Evolutionary conservation across 2,797 vertebrate genomes (phyloP), one percentile per base, ranked within the genome.

Genomic region (Pangasius djambal): DNA sequence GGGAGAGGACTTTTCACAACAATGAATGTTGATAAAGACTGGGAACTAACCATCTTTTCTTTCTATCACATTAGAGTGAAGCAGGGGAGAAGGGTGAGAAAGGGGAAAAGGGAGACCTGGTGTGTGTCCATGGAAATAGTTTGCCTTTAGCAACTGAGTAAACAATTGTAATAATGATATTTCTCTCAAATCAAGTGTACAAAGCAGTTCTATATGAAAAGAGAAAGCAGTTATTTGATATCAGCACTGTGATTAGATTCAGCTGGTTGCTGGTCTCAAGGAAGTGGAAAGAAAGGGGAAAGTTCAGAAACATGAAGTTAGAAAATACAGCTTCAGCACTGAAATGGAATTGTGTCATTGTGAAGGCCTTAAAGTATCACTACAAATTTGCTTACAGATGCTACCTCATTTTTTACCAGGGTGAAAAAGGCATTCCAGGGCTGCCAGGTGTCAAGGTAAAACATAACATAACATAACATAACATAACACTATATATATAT

Each of bases 51-150:
- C 37, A 34, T 10, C 7, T 63, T 48, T 78, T 63, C 59, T 70
- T 48, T 86, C 61, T 88, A 25, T 74, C 65, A 44, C 40, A 87
- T 87, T 59, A 96, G 96, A 95, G 94, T 89, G 95, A 94, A 90
- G 83, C 90, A 61, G 93, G 89, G 67, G 94, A 94, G 83, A 93
- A 88, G 85, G 89, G 90, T 63, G 94, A 93, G 86, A 98, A 97
- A 91, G 97, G 97, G 91, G 97, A 97, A 91, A 98, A 97, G 85
- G 98, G 98, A 92, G 97, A 98, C 78, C 92, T 93, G 94, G 98
- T 99, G 95, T 96, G 94, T 95, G 87, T 75, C 77, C 55, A 61
- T 72, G 28, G 8, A 82, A 63, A 63, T 69, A 48, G 4, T 55
- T 48, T 81, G 48, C n/a, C 34, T 57, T 50, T 28, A 25, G 2